A percentile compares a stretch with the other conserved stretches of the same genome.
These are phyloP conservation scores for Ophion costatus DNA, from an alignment of 2,888 invertebrate genomes.

Conservation along the genomic window DNA sequence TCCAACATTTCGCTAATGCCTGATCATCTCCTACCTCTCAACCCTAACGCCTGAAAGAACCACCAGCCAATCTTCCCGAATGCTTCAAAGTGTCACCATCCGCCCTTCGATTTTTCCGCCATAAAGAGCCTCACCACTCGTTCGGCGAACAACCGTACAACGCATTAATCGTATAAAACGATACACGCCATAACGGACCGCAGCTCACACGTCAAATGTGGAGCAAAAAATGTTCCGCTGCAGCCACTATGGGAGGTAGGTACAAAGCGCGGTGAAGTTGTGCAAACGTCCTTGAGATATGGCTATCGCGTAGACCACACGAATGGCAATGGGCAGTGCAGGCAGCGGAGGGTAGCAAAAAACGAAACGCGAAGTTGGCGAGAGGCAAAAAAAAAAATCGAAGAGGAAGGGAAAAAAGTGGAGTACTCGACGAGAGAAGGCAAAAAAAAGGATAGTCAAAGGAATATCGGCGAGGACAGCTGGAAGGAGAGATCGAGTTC, in stretches of 20 bases:
- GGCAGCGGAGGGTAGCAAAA: conserved; percentile 57
- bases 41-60: too few species aligned
- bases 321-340: conserved; percentile 47
- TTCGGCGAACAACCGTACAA: too few species aligned
- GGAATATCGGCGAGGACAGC: conserved; percentile 52
- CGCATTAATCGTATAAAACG: too few species aligned
- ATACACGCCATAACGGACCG: neutral
- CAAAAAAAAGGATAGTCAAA: conserved; percentile 42
- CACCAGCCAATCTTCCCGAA: too few species aligned
- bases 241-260: conserved; percentile 38
- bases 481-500: conserved; percentile 63
- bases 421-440: conserved; percentile 1
- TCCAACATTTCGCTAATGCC: too few species aligned
- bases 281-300: conserved; percentile 64
- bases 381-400: conserved; percentile 30
- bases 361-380: conserved; percentile 29
- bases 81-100: too few species aligned
- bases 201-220: conserved; percentile 40
- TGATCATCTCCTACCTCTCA: too few species aligned
- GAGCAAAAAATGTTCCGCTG: conserved; percentile 50
- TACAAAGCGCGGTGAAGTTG: conserved; percentile 42
- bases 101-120: neutral
- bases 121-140: neutral
- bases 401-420: conserved; percentile 15
- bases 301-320: conserved; percentile 55